phyloP scores from a whole-genome alignment of 2,113 vertebrate species.

The Gymnocephalus cernua region DNA sequence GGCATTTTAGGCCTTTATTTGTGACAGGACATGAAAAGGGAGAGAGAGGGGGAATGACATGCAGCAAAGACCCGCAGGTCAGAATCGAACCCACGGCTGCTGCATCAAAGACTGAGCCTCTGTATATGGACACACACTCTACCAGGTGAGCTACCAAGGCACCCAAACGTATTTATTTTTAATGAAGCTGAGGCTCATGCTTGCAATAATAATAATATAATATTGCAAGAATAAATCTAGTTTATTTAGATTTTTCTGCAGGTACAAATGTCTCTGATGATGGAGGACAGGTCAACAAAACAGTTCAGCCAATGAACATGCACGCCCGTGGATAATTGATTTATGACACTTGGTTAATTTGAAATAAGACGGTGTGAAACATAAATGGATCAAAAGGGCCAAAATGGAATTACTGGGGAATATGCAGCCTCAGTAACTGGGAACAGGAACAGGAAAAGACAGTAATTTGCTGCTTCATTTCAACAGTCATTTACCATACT shows the following conservation, averaged over 20 bases:
- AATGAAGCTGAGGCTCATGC: not conserved
- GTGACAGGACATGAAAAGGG: too few relatives aligned
- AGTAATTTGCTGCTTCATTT: conserved; percentile 58
- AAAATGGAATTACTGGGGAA: not conserved
- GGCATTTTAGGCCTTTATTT: too few relatives aligned
- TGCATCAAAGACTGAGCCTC: too few relatives aligned
- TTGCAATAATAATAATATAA: not conserved
- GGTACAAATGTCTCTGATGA: not conserved
- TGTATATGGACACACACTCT: too few relatives aligned
- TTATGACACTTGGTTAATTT: not conserved
- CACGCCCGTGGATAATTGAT: not conserved
- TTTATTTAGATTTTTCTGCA: not conserved
- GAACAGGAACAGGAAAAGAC: not conserved
- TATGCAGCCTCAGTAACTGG: not conserved
- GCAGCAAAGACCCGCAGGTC: too few relatives aligned
- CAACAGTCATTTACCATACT: conserved; percentile 30
- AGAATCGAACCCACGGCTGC: too few relatives aligned
- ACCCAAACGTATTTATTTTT: too few relatives aligned
- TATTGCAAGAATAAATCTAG: not conserved
- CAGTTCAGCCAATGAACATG: not conserved
- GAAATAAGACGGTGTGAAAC: not conserved
- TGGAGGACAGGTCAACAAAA: not conserved
- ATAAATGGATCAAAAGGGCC: not conserved
- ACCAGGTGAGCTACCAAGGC: too few relatives aligned
- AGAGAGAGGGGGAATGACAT: too few relatives aligned